A percentile compares a stretch with the other conserved stretches of the same genome.
These are phyloP conservation scores for Lacanobia wlatinum DNA, from an alignment of 2,888 invertebrate genomes.

Conservation along the genomic window DNA sequence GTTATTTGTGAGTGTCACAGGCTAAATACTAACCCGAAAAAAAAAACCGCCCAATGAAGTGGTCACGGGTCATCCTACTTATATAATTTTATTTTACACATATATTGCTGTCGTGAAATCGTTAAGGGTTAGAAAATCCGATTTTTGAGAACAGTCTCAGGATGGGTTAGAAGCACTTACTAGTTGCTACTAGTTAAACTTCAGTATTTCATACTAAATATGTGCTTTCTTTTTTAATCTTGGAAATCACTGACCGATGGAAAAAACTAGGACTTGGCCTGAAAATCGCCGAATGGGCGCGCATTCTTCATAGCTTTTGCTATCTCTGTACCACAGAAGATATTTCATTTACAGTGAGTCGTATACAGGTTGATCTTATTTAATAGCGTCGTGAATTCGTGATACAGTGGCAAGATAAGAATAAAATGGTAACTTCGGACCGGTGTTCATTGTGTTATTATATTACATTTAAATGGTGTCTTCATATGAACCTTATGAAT, in stretches of 20 bases:
- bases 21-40: no score
- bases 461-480: conserved; percentile 22
- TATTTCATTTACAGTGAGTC: no score
- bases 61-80: no score
- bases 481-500: conserved; percentile 16
- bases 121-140: no score
- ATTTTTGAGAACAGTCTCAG: background rate
- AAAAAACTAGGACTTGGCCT: background rate
- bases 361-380: conserved; percentile 7
- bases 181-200: no score
- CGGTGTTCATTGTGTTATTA: conserved; percentile 10
- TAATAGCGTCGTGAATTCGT: conserved; percentile 5
- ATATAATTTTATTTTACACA: no score
- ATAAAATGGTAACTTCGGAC: background rate
- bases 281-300: background rate
- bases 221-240: background rate
- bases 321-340: background rate
- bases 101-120: no score
- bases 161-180: no score
- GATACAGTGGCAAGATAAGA: conserved; percentile 7
- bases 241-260: background rate
- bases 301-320: background rate
- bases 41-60: no score
- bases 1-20: no score
- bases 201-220: no score